These are phyloP conservation scores for Meleagris gallopavo DNA, from an alignment of 2,113 vertebrate species.

Conservation along the genomic window DNA sequence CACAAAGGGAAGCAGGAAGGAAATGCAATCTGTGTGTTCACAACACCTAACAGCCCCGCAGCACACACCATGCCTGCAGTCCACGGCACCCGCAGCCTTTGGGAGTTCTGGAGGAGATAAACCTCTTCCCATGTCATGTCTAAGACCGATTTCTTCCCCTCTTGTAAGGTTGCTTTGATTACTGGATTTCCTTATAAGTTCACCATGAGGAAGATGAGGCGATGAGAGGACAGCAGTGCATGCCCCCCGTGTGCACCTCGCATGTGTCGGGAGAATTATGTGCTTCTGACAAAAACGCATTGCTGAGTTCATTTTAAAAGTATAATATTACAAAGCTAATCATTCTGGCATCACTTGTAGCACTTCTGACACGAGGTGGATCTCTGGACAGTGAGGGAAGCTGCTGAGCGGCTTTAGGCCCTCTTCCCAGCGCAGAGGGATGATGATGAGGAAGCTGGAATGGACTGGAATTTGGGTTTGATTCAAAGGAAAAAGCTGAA, in stretches of 20 bases:
- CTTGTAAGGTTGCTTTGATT: not conserved
- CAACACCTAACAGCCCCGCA: not conserved
- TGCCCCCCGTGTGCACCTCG: not conserved
- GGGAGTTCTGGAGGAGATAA: not conserved
- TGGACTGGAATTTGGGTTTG: slow-evolving; percentile 30
- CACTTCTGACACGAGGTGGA: slow-evolving; percentile 25
- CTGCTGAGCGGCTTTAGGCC: slow-evolving; percentile 39
- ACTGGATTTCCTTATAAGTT: not conserved
- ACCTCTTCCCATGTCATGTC: not conserved
- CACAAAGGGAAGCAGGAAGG: not conserved
- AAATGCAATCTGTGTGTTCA: not conserved
- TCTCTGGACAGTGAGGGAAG: slow-evolving; percentile 11
- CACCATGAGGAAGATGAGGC: not conserved
- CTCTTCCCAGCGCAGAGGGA: not conserved
- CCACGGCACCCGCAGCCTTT: not conserved
- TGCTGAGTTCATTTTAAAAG: not conserved
- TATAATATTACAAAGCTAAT: slow-evolving; percentile 45
- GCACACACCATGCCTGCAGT: no score
- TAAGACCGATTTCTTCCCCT: not conserved
- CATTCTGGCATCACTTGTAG: slow-evolving; percentile 32
- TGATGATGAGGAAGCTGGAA: slow-evolving; percentile 46
- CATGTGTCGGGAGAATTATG: not conserved
- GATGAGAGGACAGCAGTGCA: not conserved
- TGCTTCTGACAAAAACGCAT: not conserved
- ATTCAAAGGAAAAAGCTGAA: slow-evolving; percentile 64